phyloP scores from a whole-genome alignment of 2,888 invertebrate genomes.

The Pterostichus niger region DNA sequence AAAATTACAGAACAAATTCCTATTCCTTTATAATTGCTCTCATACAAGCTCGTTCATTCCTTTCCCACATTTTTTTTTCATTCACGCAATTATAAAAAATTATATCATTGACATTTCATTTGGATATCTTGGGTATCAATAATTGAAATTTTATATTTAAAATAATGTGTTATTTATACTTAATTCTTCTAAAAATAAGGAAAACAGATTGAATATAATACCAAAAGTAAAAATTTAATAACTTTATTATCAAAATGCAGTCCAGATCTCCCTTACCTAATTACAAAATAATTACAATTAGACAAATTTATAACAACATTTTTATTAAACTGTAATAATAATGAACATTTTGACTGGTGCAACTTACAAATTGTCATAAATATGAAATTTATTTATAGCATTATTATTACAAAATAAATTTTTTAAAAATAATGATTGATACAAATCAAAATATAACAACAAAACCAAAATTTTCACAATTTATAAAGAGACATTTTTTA shows the following conservation, averaged over 20 bases:
- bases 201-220: not conserved
- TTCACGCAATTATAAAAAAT: no score
- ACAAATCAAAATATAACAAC: slow-evolving; percentile 21
- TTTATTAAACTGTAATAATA: slow-evolving; percentile 61
- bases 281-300: slow-evolving; percentile 3
- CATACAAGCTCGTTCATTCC: no score
- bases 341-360: slow-evolving; percentile 40
- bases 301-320: slow-evolving; percentile 36
- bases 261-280: slow-evolving; percentile 18
- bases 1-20: no score
- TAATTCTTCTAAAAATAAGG: not conserved
- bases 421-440: not conserved
- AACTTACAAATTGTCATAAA: slow-evolving; percentile 58
- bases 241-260: slow-evolving; percentile 26
- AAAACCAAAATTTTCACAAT: slow-evolving; percentile 37
- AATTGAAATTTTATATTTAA: no score
- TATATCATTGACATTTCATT: no score
- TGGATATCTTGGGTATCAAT: no score
- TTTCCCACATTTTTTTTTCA: no score
- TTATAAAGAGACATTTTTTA: not conserved
- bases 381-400: slow-evolving; percentile 18
- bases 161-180: no score
- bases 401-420: slow-evolving; percentile 15
- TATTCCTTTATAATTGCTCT: no score
- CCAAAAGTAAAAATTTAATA: slow-evolving; percentile 4